phyloP scores from a whole-genome alignment of 23 tunicate genomes.

The Aplidium turbinatum region DNA sequence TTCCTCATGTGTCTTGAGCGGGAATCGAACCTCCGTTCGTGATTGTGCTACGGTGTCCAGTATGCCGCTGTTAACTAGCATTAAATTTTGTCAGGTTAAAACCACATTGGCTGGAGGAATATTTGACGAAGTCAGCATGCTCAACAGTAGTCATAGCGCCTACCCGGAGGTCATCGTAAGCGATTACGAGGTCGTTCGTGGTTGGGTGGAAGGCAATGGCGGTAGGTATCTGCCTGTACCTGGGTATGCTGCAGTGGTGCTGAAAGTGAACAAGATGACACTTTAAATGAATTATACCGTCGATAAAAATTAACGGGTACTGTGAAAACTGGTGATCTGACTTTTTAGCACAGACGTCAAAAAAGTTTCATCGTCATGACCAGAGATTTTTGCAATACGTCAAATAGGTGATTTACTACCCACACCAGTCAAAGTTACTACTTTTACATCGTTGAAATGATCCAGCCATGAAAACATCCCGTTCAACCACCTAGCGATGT shows the following conservation, averaged over 20 bases:
- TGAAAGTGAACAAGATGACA: conserved; percentile 16
- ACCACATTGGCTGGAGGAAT: not conserved
- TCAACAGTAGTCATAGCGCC: too few relatives aligned
- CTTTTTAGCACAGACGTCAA: not conserved
- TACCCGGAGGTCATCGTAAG: conserved; percentile 44
- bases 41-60: too few relatives aligned
- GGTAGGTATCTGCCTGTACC: conserved; percentile 20
- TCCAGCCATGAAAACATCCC: too few relatives aligned
- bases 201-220: conserved; percentile 42
- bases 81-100: not conserved
- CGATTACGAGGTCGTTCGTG: conserved; percentile 26
- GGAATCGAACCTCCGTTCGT: too few relatives aligned
- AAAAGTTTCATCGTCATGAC: not conserved
- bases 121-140: not conserved
- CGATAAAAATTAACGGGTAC: not conserved
- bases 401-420: not conserved
- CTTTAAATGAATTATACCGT: too few relatives aligned
- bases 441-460: too few relatives aligned
- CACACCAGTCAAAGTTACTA: not conserved
- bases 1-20: too few relatives aligned
- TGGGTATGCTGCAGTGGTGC: conserved; percentile 46
- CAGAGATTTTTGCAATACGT: not conserved
- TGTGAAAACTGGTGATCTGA: not conserved
- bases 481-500: too few relatives aligned
- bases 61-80: too few relatives aligned